phyloP scores from a whole-genome alignment of 2,888 invertebrate species.

The Synanthedon tipuliformis region DNA sequence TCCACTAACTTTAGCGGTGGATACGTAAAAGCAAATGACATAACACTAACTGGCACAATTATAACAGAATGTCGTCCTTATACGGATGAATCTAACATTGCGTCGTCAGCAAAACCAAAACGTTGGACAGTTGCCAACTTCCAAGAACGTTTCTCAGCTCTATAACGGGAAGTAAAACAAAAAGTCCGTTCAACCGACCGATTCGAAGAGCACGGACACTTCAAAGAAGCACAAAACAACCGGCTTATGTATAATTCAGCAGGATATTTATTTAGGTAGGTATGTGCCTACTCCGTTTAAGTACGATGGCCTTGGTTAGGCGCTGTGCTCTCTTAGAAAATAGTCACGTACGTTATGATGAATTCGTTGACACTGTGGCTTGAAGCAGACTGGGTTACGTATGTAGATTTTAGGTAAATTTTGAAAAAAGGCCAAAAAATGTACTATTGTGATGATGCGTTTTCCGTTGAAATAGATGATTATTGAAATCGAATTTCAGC shows the following conservation, averaged over 20 bases:
- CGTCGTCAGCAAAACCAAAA: slow-evolving; percentile 14
- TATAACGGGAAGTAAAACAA: slow-evolving; percentile 22
- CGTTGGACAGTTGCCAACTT: slow-evolving; percentile 42
- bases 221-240: slow-evolving; percentile 19
- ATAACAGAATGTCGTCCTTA: background rate
- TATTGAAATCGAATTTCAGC: too few relatives aligned
- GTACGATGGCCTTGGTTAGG: slow-evolving; percentile 28
- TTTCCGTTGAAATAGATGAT: too few relatives aligned
- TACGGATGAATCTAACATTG: background rate
- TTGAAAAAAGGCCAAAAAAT: too few relatives aligned
- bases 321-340: slow-evolving; percentile 24
- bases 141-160: slow-evolving; percentile 29
- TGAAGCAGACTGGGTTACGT: too few relatives aligned
- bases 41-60: background rate
- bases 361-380: slow-evolving; percentile 7
- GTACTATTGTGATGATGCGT: too few relatives aligned
- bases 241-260: slow-evolving; percentile 37
- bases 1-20: too few relatives aligned
- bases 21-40: background rate
- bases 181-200: slow-evolving; percentile 21
- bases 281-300: slow-evolving; percentile 13
- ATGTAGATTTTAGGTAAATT: too few relatives aligned
- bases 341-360: slow-evolving; percentile 25
- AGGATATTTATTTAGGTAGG: slow-evolving; percentile 15
- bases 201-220: slow-evolving; percentile 23